These are phyloP conservation scores for Kryptolebias ocellatus DNA, from an alignment of 2,797 vertebrate species.

Conservation along the genomic window DNA sequence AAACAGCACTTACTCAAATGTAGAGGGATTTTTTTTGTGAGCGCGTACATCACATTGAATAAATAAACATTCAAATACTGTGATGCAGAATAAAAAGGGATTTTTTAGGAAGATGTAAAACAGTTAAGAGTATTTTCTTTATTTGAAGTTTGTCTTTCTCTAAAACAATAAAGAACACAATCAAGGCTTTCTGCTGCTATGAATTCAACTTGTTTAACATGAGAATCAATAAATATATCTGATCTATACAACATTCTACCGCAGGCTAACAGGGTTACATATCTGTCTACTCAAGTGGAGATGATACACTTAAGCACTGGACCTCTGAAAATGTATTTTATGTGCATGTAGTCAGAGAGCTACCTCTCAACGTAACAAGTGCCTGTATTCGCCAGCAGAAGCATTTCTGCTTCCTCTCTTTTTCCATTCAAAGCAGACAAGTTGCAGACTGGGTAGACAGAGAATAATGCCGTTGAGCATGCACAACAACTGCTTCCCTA, in stretches of 20 bases:
- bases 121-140: slow-evolving; percentile 2
- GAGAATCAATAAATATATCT: slow-evolving; percentile 28
- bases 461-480: slow-evolving; percentile 74
- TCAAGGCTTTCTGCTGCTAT: not conserved
- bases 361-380: slow-evolving; percentile 65
- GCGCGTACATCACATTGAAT: not conserved
- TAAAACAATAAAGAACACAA: not conserved
- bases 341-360: slow-evolving; percentile 34
- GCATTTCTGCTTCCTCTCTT: slow-evolving; percentile 51
- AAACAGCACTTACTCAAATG: slow-evolving; percentile 20
- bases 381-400: slow-evolving; percentile 61
- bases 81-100: not conserved
- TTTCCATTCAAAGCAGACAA: slow-evolving; percentile 64
- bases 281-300: slow-evolving; percentile 43
- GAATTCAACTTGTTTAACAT: slow-evolving; percentile 7
- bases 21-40: slow-evolving; percentile 14
- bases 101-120: not conserved
- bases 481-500: slow-evolving; percentile 70
- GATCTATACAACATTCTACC: slow-evolving; percentile 8
- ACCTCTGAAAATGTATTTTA: slow-evolving; percentile 41
- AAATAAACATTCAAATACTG: not conserved
- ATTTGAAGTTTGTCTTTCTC: not conserved
- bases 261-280: slow-evolving; percentile 23
- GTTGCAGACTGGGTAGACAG: slow-evolving; percentile 65
- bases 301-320: slow-evolving; percentile 50